These are phyloP conservation scores for Lepidocolaptes lacrymiger DNA, from an alignment of 2,797 vertebrate species.

Conservation along the genomic window DNA sequence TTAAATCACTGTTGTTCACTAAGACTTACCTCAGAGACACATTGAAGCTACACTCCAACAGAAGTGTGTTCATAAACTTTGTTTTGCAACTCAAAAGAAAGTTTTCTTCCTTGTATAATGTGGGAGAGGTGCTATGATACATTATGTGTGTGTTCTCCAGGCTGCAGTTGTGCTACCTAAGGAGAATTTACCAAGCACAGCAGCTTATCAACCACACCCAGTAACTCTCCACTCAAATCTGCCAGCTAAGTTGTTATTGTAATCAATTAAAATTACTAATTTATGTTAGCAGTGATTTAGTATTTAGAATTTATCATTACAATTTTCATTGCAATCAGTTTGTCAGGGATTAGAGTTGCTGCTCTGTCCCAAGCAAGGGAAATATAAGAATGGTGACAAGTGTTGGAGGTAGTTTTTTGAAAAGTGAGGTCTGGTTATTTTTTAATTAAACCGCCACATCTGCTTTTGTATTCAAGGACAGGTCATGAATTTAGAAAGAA, in stretches of 20 bases:
- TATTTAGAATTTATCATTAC: neutral
- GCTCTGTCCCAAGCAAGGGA: neutral
- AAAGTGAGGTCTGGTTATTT: neutral
- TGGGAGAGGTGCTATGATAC: neutral
- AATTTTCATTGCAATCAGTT: neutral
- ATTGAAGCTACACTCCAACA: neutral
- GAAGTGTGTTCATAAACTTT: neutral
- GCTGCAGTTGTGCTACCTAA: neutral
- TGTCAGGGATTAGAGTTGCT: neutral
- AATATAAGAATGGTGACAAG: neutral
- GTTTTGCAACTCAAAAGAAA: neutral
- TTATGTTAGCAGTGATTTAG: neutral
- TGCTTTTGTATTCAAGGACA: neutral
- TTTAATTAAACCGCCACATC: neutral
- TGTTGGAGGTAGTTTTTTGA: neutral
- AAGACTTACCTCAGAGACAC: slow-evolving; percentile 1
- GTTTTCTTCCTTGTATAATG: neutral
- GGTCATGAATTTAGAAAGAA: neutral
- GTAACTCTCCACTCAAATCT: neutral
- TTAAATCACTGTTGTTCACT: neutral
- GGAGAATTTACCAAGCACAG: neutral
- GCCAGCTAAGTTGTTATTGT: neutral
- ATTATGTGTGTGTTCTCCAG: neutral
- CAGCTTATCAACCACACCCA: neutral
- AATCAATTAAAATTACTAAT: neutral